phyloP scores from a whole-genome alignment of 2,888 invertebrate species.

The Trichogramma evanescens region DNA sequence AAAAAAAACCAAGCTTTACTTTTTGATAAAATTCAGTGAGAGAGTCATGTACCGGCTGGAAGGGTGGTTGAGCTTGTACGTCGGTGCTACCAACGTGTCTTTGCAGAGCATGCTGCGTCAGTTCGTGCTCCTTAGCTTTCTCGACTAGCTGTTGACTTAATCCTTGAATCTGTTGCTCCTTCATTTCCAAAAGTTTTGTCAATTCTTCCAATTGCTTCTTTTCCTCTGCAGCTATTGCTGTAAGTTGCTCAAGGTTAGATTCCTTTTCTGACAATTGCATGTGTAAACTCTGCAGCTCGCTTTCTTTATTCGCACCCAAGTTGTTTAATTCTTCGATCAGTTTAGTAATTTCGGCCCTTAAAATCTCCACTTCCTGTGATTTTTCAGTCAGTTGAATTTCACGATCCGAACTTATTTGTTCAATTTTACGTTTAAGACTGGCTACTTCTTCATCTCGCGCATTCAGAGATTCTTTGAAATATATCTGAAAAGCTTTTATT shows the following conservation, averaged over 20 bases:
- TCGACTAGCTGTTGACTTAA: constrained; percentile 61
- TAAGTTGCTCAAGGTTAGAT: constrained; percentile 51
- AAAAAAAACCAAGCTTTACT: neutral
- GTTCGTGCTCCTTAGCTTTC: constrained; percentile 55
- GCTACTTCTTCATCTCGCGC: constrained; percentile 30
- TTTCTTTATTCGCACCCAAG: constrained; percentile 57
- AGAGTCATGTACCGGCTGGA: constrained; percentile 13
- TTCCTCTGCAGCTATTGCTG: constrained; percentile 52
- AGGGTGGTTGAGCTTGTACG: neutral
- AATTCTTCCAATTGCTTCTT: constrained; percentile 54
- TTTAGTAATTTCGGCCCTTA: constrained; percentile 29
- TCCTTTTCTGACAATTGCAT: constrained; percentile 54
- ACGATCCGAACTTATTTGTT: constrained; percentile 20
- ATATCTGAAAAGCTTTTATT: constrained; percentile 15
- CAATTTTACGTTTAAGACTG: constrained; percentile 28
- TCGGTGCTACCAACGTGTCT: constrained; percentile 27
- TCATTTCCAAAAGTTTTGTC: constrained; percentile 59
- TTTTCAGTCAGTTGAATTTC: constrained; percentile 26
- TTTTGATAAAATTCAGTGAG: neutral
- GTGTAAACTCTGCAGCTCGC: constrained; percentile 66
- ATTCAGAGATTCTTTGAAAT: constrained; percentile 22
- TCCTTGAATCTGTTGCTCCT: constrained; percentile 65
- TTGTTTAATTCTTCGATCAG: constrained; percentile 42
- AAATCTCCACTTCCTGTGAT: constrained; percentile 26
- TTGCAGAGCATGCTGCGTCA: constrained; percentile 38